phyloP scores from a whole-genome alignment of 1,140 invertebrate species.

The Pantala flavescens region DNA sequence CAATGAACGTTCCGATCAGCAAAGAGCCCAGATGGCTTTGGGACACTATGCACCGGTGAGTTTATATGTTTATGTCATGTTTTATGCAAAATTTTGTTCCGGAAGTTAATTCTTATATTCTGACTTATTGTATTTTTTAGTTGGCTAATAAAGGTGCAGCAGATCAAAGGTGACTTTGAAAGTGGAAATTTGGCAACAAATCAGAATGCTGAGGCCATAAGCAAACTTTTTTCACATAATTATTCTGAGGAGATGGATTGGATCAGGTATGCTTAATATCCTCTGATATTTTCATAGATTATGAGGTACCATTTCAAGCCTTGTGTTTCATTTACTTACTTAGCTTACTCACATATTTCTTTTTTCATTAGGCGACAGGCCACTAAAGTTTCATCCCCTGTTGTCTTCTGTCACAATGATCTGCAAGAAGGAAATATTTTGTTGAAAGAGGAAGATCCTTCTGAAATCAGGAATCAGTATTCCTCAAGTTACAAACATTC shows the following conservation, averaged over 20 bases:
- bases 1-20: constrained; percentile 45
- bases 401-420: constrained; percentile 58
- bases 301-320: not conserved
- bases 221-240: not conserved
- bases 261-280: not conserved
- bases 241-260: constrained; percentile 7
- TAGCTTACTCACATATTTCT: too few relatives aligned
- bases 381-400: constrained; percentile 37
- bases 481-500: constrained; percentile 16
- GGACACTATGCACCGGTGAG: constrained; percentile 32
- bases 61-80: not conserved
- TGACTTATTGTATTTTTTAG: not conserved
- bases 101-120: not conserved
- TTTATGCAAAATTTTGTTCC: too few relatives aligned
- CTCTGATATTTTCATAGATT: not conserved
- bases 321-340: not conserved
- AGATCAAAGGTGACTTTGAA: not conserved
- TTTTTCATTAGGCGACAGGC: constrained; percentile 23
- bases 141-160: constrained; percentile 5
- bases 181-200: not conserved
- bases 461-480: constrained; percentile 7
- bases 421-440: constrained; percentile 48
- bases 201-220: not conserved
- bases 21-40: constrained; percentile 48
- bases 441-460: constrained; percentile 23